Conservation (phyloP, 2,888 invertebrate species). For the Drosophila borealis region DNA sequence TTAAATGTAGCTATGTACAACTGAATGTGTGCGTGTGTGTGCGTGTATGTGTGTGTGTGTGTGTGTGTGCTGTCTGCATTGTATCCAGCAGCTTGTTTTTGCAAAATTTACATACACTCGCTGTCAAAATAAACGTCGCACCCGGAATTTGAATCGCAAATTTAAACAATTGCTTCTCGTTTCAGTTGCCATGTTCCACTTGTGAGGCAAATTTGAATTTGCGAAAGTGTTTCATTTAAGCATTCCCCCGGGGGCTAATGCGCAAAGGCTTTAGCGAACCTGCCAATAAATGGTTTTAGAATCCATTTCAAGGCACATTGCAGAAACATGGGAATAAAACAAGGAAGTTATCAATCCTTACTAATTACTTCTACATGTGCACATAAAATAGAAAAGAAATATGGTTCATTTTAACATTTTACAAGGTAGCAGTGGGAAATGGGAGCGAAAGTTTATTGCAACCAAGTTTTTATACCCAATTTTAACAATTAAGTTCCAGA, state of each 20-base stretch:
- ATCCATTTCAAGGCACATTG: neutral
- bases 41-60: constrained; percentile 18
- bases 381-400: too few species aligned
- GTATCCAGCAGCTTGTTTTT: constrained; percentile 21
- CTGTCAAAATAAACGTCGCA: constrained; percentile 39
- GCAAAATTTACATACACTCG: constrained; percentile 54
- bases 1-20: constrained; percentile 48
- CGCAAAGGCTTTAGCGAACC: neutral
- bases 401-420: neutral
- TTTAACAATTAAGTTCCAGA: too few species aligned
- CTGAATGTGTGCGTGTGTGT: constrained; percentile 1
- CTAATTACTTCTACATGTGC: too few species aligned
- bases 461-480: too few species aligned
- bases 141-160: constrained; percentile 41
- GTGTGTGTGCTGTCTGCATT: constrained; percentile 13
- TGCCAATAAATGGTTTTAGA: neutral
- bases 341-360: neutral
- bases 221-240: neutral
- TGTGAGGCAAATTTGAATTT: constrained; percentile 7
- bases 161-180: constrained; percentile 4
- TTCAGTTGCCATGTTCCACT: constrained; percentile 11
- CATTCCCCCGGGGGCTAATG: neutral
- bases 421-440: too few species aligned
- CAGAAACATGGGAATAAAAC: neutral
- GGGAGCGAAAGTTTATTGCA: too few species aligned